Base-by-base conservation (phyloP, 53 echinoderm and acorn worm genomes). In the Holothuria scabra region DNA sequence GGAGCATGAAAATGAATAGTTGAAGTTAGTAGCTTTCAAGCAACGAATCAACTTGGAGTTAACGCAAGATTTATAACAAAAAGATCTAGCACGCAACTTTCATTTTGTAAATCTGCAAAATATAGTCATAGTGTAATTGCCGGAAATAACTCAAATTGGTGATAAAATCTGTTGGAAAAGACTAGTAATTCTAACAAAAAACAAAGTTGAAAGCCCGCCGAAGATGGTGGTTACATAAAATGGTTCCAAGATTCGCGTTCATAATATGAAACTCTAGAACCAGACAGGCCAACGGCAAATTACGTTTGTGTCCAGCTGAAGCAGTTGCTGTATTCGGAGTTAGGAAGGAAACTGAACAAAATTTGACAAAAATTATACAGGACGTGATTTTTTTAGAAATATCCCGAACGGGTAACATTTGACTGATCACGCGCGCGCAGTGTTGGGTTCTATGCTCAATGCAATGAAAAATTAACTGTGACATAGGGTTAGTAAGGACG, bases 361-460 rank as follows among this genome's bases (percentile, higher is more conserved):
- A 48, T 2, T 25, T 72, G 44, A 72, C n/a, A 10, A 48, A 46
- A 44, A 72, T 72, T 72, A 48, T 48, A 1, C 44, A 13, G 20
- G 72, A 72, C 72, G 72, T 72, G 72, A 72, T 41, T 22, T 72
- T n/a, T 72, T 46, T 72, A n/a, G 8, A 19, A 72, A 16, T 21
- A 72, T 72, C 46, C 44, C 33, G 23, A n/a, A 72, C 46, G 48
- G 44, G 44, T 72, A 24, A 46, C 46, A 72, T 72, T 72, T 48
- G 48, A 72, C 72, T 44, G 44, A n/a, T 30, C 46, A 72, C 72
- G 46, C 72, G 24, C 46, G 48, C 72, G 46, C 72, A 46, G 44
- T 44, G 46, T 72, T 72, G 65, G 65, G 31, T 24, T 65, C 65
- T 10, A 65, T 24, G 18, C 48, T 13, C 21, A 72, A 72, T 41